These are phyloP conservation scores for Chascanopsetta lugubris DNA, from an alignment of 2,113 vertebrate genomes.

Conservation along the genomic window DNA sequence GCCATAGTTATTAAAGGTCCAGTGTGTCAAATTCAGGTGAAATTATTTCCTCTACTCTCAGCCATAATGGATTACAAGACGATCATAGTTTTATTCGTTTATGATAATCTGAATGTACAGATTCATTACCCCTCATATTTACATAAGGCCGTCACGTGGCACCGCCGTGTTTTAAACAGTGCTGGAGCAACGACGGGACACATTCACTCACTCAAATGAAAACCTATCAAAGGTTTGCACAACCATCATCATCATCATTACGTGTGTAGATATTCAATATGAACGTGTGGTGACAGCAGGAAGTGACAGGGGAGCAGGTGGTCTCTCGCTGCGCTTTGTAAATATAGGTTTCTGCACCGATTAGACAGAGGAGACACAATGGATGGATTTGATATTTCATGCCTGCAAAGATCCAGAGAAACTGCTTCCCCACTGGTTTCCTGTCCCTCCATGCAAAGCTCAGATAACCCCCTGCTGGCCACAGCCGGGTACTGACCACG, in stretches of 20 bases:
- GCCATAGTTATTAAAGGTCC: no score
- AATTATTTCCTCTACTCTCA: no score
- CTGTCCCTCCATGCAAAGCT: not conserved
- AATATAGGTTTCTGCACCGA: not conserved
- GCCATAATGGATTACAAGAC: no score
- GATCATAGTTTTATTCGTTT: no score
- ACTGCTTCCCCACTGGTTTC: not conserved
- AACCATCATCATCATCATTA: not conserved
- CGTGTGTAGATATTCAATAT: not conserved
- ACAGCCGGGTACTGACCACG: not conserved
- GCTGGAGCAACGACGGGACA: not conserved
- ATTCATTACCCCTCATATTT: no score
- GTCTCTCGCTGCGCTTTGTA: not conserved
- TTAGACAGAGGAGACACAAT: not conserved
- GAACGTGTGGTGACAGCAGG: not conserved
- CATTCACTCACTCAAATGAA: not conserved
- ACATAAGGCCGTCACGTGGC: no score
- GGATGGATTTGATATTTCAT: not conserved
- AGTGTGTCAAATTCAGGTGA: no score
- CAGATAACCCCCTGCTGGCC: not conserved
- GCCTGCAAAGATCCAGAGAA: no score
- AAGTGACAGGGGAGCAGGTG: not conserved
- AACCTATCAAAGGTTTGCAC: not conserved
- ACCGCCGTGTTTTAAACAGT: no score
- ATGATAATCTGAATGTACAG: no score